Conservation (phyloP, 2,797 vertebrate genomes). For the Poecile montanus region DNA sequence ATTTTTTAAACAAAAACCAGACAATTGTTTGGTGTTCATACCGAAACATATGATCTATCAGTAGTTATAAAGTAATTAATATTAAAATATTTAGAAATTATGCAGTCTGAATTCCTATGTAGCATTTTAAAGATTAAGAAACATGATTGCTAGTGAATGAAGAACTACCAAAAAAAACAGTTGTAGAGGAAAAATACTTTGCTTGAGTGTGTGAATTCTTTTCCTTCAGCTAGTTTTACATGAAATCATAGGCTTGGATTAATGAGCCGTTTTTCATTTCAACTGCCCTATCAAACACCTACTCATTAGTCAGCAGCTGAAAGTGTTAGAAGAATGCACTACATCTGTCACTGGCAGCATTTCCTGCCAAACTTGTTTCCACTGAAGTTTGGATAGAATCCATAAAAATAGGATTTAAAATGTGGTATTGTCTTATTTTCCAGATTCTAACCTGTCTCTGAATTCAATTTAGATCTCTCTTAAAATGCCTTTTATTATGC, state of each 20-base stretch:
- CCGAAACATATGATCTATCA: neutral
- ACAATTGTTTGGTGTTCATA: neutral
- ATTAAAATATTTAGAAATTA: neutral
- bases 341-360: conserved; percentile 61
- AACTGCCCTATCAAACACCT: conserved; percentile 65
- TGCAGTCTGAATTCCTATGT: neutral
- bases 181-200: neutral
- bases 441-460: neutral
- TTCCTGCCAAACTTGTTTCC: conserved; percentile 60
- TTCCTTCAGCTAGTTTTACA: conserved; percentile 3
- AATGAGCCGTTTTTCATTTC: conserved; percentile 43
- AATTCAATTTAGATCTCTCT: neutral
- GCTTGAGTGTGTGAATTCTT: neutral
- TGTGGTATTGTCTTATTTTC: neutral
- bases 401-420: conserved; percentile 21
- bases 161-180: neutral
- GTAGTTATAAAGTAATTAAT: neutral
- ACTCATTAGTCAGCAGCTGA: conserved; percentile 64
- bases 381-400: conserved; percentile 33
- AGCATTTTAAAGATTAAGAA: neutral
- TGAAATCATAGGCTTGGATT: conserved; percentile 49
- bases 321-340: conserved; percentile 55
- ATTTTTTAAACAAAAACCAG: neutral
- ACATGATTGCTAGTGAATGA: neutral
- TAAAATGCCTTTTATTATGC: neutral